Evolutionary conservation across 2,797 vertebrate genomes (phyloP).

Genomic region (Neoniphon sammara): DNA sequence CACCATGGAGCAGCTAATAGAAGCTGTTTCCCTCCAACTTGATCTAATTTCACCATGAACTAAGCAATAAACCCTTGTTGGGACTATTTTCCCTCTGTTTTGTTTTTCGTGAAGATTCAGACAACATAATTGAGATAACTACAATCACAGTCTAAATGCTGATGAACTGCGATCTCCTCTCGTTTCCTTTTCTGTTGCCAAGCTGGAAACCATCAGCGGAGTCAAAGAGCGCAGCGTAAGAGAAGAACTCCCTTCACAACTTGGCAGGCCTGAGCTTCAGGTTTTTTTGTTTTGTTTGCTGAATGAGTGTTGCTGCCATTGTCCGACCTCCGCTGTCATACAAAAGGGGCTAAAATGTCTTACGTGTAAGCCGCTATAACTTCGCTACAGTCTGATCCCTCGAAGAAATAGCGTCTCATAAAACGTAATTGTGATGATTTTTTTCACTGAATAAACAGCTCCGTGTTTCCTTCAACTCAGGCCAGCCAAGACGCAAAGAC

Average conservation of each 20-base stretch:
- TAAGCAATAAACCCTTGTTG: too few species aligned
- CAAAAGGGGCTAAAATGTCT: not conserved
- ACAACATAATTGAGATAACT: not conserved
- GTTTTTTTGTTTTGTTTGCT: not conserved
- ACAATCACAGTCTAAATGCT: not conserved
- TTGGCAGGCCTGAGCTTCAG: too few species aligned
- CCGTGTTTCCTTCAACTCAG: not conserved
- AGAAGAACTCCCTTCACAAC: too few species aligned
- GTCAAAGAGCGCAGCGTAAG: constrained; percentile 7
- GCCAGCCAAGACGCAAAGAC: not conserved
- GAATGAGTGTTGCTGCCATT: not conserved
- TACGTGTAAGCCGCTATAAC: not conserved
- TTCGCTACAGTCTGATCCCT: not conserved
- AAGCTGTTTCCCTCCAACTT: too few species aligned
- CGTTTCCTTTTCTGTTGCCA: not conserved
- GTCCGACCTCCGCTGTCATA: not conserved
- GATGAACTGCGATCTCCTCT: constrained; percentile 8
- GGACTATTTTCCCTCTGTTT: too few species aligned
- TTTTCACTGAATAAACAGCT: too few species aligned
- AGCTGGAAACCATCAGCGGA: not conserved
- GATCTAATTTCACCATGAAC: too few species aligned
- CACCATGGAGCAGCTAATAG: too few species aligned
- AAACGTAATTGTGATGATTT: not conserved
- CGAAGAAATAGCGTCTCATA: not conserved
- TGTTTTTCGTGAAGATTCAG: not conserved